A percentile compares a stretch with the other conserved stretches of the same genome.
These are phyloP conservation scores for Dryobota labecula DNA, from an alignment of 2,888 invertebrate genomes.

Conservation along the genomic window DNA sequence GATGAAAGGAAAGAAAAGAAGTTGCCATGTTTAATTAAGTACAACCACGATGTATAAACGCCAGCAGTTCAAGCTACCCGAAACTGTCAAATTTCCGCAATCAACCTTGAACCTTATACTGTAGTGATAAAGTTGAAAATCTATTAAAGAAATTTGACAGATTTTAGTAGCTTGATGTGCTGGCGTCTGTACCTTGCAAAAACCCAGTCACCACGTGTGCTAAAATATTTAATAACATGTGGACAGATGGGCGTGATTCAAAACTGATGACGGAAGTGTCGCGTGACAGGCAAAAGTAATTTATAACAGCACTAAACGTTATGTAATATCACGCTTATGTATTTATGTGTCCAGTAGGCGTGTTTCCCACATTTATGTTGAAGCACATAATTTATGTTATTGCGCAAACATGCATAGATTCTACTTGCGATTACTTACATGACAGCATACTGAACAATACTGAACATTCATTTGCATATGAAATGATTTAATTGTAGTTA, in stretches of 20 bases:
- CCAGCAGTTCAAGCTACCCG: too few relatives aligned
- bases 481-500: conserved; percentile 48
- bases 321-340: conserved; percentile 30
- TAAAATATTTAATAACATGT: conserved; percentile 29
- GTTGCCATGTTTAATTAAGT: neutral
- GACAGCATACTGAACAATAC: conserved; percentile 41
- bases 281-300: conserved; percentile 49
- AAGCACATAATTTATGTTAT: conserved; percentile 47
- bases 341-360: conserved; percentile 33
- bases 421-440: conserved; percentile 42
- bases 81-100: too few relatives aligned
- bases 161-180: too few relatives aligned
- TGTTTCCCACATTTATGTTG: conserved; percentile 29
- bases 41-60: neutral
- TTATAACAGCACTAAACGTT: conserved; percentile 33
- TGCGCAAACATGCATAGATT: conserved; percentile 48
- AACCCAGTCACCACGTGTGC: neutral
- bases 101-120: too few relatives aligned
- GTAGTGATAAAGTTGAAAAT: too few relatives aligned
- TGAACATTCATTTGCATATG: conserved; percentile 47
- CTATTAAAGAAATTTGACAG: too few relatives aligned
- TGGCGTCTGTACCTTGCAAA: neutral
- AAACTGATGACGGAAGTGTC: conserved; percentile 41
- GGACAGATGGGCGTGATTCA: conserved; percentile 48
- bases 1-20: too few relatives aligned